Conservation (phyloP, 2,888 invertebrate genomes). For the Frankliniella fusca region DNA sequence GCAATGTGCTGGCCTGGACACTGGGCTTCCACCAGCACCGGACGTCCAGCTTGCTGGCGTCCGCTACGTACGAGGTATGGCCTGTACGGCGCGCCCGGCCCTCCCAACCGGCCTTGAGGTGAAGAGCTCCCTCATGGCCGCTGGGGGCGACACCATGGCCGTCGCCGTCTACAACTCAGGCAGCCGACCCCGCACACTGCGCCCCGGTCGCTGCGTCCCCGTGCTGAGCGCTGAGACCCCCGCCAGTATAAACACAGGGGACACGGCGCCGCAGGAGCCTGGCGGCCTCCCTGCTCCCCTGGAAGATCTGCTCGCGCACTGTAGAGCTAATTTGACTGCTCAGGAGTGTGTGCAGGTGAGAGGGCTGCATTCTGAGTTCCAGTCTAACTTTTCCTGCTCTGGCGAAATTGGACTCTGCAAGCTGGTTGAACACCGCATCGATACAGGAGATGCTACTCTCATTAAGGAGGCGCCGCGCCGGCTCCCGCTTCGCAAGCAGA, state of each 20-base stretch:
- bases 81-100: neutral
- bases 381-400: neutral
- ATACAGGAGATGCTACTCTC: neutral
- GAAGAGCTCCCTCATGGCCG: neutral
- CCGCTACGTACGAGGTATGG: neutral
- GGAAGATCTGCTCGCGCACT: neutral
- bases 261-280: neutral
- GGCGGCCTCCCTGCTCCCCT: neutral
- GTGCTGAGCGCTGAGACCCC: neutral
- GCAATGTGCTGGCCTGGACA: neutral
- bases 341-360: neutral
- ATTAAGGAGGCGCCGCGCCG: neutral
- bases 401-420: conserved; percentile 6
- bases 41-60: neutral
- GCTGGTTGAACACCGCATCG: conserved; percentile 1
- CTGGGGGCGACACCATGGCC: neutral
- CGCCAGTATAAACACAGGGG: neutral
- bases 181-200: neutral
- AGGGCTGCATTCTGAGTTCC: neutral
- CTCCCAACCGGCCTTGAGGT: neutral
- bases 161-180: neutral
- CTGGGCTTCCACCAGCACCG: neutral
- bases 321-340: neutral
- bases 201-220: neutral
- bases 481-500: neutral